These are phyloP conservation scores for Yoshiicerus persimilis DNA, from an alignment of 1,140 invertebrate species.

Conservation along the genomic window DNA sequence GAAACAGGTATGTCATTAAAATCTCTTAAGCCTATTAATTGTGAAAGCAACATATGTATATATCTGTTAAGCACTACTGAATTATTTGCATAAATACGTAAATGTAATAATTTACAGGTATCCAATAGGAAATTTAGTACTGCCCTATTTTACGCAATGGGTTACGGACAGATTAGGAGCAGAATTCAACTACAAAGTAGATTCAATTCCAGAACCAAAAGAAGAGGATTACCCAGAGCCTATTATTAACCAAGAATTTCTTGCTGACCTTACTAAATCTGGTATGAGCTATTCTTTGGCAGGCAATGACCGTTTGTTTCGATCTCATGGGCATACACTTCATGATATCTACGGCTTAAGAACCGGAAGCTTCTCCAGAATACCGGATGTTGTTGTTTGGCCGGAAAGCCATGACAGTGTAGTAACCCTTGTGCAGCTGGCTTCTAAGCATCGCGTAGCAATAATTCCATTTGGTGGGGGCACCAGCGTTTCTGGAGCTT, in stretches of 20 bases:
- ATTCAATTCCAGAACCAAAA: slow-evolving; percentile 56
- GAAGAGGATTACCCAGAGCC: slow-evolving; percentile 61
- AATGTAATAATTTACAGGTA: slow-evolving; percentile 66
- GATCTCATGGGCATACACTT: slow-evolving; percentile 93
- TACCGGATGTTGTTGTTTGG: slow-evolving; percentile 94
- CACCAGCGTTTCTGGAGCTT: slow-evolving; percentile 89
- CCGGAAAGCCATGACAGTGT: slow-evolving; percentile 76
- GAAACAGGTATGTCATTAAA: slow-evolving; percentile 65
- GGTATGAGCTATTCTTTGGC: slow-evolving; percentile 70
- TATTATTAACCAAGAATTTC: slow-evolving; percentile 54
- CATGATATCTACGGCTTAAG: slow-evolving; percentile 82
- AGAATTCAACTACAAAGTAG: slow-evolving; percentile 55
- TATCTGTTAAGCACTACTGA: too few relatives aligned
- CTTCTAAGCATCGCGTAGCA: slow-evolving; percentile 73
- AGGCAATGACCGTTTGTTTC: slow-evolving; percentile 79
- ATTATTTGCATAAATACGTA: too few relatives aligned
- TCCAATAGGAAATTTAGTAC: slow-evolving; percentile 71
- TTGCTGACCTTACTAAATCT: slow-evolving; percentile 51
- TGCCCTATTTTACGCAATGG: slow-evolving; percentile 83
- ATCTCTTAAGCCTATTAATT: slow-evolving; percentile 5
- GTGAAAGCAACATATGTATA: slow-evolving; percentile 1
- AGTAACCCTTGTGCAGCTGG: slow-evolving; percentile 75
- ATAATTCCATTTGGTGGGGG: slow-evolving; percentile 96
- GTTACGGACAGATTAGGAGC: slow-evolving; percentile 72
- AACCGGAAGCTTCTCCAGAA: slow-evolving; percentile 69